Base-by-base conservation (phyloP, 2,113 vertebrate species). In the Podilymbus podiceps region DNA sequence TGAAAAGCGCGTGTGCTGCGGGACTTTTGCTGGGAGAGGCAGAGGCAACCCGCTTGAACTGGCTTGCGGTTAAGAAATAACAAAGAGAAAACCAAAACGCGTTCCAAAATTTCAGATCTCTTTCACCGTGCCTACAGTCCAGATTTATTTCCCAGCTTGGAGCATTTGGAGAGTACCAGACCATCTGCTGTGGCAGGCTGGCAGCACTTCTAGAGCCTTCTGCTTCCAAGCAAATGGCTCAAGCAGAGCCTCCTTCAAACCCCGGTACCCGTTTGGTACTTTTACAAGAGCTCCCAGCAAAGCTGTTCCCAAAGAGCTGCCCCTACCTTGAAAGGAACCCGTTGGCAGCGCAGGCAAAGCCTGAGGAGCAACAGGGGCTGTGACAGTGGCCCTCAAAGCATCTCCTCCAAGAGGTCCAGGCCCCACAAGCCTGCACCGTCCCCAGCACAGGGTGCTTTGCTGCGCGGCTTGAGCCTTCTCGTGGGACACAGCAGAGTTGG, bases 1-100 rank as follows among this genome's bases (percentile, higher is more conserved):
- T 17, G 68, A 55, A 71, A 44, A 80, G 15, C 44, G 38, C 0
- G 0, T 7, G 44, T 28, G n/a, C 14, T 28, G 50, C 5, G 64
- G 52, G 67, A 46, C 40, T 40, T 47, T 8, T 56, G 74, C 40
- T 74, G 88, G 44, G 78, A 91, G 71, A 83, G 40, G 78, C 88
- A 69, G 67, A 93, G 72, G 40, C 47, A 74, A 5, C 60, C 60
- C 66, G 27, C 40, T 1, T 23, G 76, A 71, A 53, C 38, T 2
- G 28, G 69, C n/a, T 9, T 8, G 2, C 0, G 4, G 49, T 79
- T 46, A 74, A 38, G 44, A 50, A 31, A 28, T 15, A 46, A 49
- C 4, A 0, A 11, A 49, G 35, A 67, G 28, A 63, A 60, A 72
- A n/a, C 2, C 56, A 50, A 74, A 83, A 2, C 0, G 1, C 9